phyloP scores from a whole-genome alignment of 2,888 invertebrate species.

The Cryptus viduatorius region DNA sequence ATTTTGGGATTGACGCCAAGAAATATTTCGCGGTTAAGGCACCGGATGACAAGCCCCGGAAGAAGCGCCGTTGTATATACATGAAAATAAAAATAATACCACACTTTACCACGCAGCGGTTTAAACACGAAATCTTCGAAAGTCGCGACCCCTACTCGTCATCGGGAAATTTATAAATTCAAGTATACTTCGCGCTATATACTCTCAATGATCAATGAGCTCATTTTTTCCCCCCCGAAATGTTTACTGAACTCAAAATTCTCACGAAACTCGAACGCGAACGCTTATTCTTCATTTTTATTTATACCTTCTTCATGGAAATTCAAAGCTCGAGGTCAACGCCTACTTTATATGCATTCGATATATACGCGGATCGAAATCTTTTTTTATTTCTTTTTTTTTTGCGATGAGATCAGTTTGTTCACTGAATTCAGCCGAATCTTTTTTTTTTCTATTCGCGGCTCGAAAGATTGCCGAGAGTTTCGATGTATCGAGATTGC shows the following conservation, averaged over 20 bases:
- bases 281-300: background rate
- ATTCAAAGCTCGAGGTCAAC: background rate
- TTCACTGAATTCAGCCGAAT: slow-evolving; percentile 14
- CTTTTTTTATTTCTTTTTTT: background rate
- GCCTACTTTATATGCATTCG: slow-evolving; percentile 13
- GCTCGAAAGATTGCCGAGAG: slow-evolving; percentile 14
- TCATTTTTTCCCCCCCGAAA: background rate
- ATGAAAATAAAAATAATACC: background rate
- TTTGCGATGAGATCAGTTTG: background rate
- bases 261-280: background rate
- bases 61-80: background rate
- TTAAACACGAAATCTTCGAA: background rate
- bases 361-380: background rate
- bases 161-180: background rate
- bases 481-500: slow-evolving; percentile 47
- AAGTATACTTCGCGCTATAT: background rate
- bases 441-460: background rate
- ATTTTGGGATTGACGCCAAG: slow-evolving; percentile 54
- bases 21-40: slow-evolving; percentile 6
- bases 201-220: background rate
- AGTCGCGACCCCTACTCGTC: background rate
- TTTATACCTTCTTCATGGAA: slow-evolving; percentile 1
- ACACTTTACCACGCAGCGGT: background rate
- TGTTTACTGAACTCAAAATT: background rate
- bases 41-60: background rate